A percentile compares a stretch with the other conserved stretches of the same genome.
Conservation (phyloP, 2,888 invertebrate genomes). For the Ectemnius cavifrons region DNA sequence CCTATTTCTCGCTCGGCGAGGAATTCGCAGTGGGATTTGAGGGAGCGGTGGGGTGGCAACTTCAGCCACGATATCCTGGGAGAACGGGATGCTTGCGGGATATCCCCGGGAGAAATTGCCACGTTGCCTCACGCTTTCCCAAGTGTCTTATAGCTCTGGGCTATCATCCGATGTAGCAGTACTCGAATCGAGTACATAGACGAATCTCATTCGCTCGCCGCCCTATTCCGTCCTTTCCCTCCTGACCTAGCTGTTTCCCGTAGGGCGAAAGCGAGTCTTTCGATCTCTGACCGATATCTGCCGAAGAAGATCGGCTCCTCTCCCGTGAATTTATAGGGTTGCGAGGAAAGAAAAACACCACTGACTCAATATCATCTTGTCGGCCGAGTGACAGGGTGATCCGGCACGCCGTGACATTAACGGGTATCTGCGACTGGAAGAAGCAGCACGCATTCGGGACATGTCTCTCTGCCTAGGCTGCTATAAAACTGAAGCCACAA, state of each 20-base stretch:
- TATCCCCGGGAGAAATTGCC: conserved; percentile 61
- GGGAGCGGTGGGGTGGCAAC: too few relatives aligned
- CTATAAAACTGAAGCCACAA: background rate
- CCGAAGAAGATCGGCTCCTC: background rate
- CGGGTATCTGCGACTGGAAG: conserved; percentile 24
- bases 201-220: conserved; percentile 60
- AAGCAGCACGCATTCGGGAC: background rate
- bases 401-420: conserved; percentile 34
- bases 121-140: conserved; percentile 53
- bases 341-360: conserved; percentile 7
- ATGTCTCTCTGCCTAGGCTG: background rate
- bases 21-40: too few relatives aligned
- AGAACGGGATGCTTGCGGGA: conserved; percentile 45
- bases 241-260: background rate
- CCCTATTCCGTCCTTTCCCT: conserved; percentile 8
- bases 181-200: conserved; percentile 60
- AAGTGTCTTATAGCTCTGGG: conserved; percentile 58
- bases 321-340: conserved; percentile 5
- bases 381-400: conserved; percentile 7
- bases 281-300: conserved; percentile 1
- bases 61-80: conserved; percentile 23
- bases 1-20: too few relatives aligned
- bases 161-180: conserved; percentile 58
- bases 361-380: conserved; percentile 22
- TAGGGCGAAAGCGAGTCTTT: background rate